These are phyloP conservation scores for Drosophila mayri DNA, from an alignment of 1,140 invertebrate species.

Conservation along the genomic window DNA sequence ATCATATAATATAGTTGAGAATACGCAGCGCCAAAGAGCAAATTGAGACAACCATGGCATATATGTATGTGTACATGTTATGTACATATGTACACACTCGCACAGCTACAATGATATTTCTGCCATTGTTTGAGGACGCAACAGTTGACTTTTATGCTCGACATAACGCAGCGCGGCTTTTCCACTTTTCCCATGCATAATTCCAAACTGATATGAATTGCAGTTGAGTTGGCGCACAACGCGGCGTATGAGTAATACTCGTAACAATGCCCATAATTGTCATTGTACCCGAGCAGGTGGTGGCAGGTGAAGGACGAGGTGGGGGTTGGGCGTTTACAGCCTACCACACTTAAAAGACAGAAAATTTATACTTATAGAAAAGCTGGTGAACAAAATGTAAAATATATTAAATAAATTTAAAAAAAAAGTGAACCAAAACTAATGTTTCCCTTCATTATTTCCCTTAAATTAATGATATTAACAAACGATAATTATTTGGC, in stretches of 20 bases:
- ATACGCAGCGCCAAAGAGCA: constrained; percentile 59
- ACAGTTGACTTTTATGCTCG: constrained; percentile 78
- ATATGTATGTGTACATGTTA: background rate
- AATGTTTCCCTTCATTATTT: background rate
- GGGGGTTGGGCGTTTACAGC: background rate
- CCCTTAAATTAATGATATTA: background rate
- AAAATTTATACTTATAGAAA: too few relatives aligned
- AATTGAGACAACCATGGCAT: constrained; percentile 56
- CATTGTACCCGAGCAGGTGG: constrained; percentile 12
- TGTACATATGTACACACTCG: background rate
- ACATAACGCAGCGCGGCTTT: constrained; percentile 55
- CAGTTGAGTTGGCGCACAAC: constrained; percentile 41
- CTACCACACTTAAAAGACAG: constrained; percentile 11
- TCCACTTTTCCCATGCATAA: constrained; percentile 40
- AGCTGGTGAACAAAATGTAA: too few relatives aligned
- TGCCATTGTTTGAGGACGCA: constrained; percentile 39
- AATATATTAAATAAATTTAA: background rate
- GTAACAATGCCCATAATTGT: constrained; percentile 63
- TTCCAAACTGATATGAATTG: constrained; percentile 63
- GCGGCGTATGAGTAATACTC: constrained; percentile 60
- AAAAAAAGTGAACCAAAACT: background rate
- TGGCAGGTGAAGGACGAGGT: constrained; percentile 1
- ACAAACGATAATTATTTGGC: background rate
- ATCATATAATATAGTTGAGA: constrained; percentile 74
- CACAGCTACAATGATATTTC: constrained; percentile 27